A percentile compares a stretch with the other conserved stretches of the same genome.
These are phyloP conservation scores for Tachyglossus aculeatus DNA, from an alignment of 2,797 vertebrate genomes.

Conservation along the genomic window DNA sequence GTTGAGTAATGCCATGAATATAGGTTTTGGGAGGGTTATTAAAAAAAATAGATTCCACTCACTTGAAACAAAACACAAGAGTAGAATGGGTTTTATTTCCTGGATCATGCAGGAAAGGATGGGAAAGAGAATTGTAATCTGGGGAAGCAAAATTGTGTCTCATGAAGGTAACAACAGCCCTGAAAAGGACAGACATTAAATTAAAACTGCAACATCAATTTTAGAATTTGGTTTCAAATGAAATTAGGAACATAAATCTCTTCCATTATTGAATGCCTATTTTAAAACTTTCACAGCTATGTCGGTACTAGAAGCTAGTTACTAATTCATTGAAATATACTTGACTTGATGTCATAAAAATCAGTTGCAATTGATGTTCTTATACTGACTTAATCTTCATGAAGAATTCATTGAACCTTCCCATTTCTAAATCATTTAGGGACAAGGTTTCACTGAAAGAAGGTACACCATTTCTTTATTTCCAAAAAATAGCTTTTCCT, in stretches of 20 bases:
- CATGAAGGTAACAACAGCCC: too few species aligned
- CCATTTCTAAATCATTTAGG: conserved; percentile 74
- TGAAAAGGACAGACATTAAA: background rate
- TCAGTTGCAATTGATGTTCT: conserved; percentile 54
- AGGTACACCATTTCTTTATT: conserved; percentile 58
- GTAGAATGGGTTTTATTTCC: too few species aligned
- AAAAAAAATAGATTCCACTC: too few species aligned
- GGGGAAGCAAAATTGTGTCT: too few species aligned
- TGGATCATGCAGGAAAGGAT: too few species aligned
- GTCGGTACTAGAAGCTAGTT: conserved; percentile 46
- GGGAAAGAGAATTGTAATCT: too few species aligned
- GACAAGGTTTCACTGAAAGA: conserved; percentile 69
- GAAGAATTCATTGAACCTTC: conserved; percentile 70
- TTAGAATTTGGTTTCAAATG: conserved; percentile 1
- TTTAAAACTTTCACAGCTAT: conserved; percentile 44
- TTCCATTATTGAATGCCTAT: conserved; percentile 48
- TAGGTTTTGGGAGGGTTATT: too few species aligned
- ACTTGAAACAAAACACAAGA: too few species aligned
- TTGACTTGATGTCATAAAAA: conserved; percentile 55
- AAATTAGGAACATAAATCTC: too few species aligned
- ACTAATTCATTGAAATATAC: conserved; percentile 52
- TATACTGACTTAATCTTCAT: conserved; percentile 70
- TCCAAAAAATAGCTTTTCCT: conserved; percentile 45
- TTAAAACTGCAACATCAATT: background rate
- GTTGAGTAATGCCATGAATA: too few species aligned